Percentiles rank a stretch among this genome's conserved stretches.
phyloP scores from a whole-genome alignment of 1,140 invertebrate species.

The Acyrthosiphon pisum region DNA sequence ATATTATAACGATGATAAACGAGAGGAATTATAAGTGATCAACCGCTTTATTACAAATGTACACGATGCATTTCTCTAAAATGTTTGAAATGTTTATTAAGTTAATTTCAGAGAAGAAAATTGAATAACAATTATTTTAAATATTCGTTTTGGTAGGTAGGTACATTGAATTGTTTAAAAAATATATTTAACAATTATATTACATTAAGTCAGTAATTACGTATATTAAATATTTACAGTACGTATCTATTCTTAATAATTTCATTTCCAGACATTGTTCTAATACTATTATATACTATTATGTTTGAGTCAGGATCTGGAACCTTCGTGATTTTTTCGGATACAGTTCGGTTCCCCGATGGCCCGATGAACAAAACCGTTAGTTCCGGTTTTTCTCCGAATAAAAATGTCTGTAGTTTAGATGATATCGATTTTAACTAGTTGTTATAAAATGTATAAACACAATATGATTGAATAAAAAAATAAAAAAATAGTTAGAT shows the following conservation, averaged over 20 bases:
- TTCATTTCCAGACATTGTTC: not conserved
- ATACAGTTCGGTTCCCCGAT: not conserved
- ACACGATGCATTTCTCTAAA: not conserved
- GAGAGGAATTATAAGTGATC: not conserved
- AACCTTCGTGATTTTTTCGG: not conserved
- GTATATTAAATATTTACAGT: not conserved
- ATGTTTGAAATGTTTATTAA: not conserved
- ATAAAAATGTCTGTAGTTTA: not conserved
- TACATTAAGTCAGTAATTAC: not conserved
- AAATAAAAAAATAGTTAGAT: no score
- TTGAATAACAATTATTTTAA: not conserved
- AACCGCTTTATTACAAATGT: not conserved
- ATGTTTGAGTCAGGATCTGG: not conserved
- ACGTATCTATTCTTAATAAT: not conserved
- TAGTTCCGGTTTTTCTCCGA: not conserved
- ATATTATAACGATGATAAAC: not conserved
- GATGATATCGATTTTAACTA: not conserved
- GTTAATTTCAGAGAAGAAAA: not conserved
- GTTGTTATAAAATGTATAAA: not conserved
- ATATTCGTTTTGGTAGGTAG: not conserved
- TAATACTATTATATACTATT: not conserved
- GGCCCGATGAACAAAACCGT: not conserved
- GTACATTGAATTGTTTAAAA: not conserved
- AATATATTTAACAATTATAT: not conserved
- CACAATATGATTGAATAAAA: not conserved